These are phyloP conservation scores for Donacobius atricapilla DNA, from an alignment of 2,113 vertebrate genomes.

Conservation along the genomic window DNA sequence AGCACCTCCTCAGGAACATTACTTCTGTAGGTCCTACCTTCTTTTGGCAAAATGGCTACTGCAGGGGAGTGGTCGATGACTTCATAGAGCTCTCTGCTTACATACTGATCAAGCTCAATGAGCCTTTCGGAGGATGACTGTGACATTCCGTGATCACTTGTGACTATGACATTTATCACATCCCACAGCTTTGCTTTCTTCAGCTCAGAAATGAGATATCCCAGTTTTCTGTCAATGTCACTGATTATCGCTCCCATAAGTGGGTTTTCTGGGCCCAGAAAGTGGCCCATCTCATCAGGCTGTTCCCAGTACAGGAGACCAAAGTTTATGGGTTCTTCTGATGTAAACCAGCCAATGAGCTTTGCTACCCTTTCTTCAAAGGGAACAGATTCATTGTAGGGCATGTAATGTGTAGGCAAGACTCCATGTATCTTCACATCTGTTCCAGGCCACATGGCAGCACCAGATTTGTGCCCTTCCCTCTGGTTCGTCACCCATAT, in stretches of 20 bases:
- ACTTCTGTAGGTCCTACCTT: conserved; percentile 74
- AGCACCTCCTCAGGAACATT: background rate
- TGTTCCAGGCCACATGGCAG: conserved; percentile 91
- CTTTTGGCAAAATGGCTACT: conserved; percentile 84
- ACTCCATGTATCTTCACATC: conserved; percentile 84
- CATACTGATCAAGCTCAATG: conserved; percentile 85
- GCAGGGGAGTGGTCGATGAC: conserved; percentile 86
- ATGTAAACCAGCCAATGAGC: conserved; percentile 85
- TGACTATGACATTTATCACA: conserved; percentile 83
- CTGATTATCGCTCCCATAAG: conserved; percentile 78
- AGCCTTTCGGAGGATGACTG: conserved; percentile 81
- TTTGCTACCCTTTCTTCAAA: conserved; percentile 82
- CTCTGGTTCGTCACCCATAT: conserved; percentile 88
- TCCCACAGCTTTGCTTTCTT: conserved; percentile 79
- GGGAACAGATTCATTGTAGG: conserved; percentile 80
- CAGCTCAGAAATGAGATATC: conserved; percentile 82
- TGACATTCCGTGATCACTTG: conserved; percentile 91
- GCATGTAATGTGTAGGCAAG: conserved; percentile 79
- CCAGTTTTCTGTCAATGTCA: conserved; percentile 84
- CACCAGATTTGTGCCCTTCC: conserved; percentile 81
- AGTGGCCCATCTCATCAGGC: conserved; percentile 84
- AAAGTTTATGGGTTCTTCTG: conserved; percentile 79
- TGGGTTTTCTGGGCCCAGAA: conserved; percentile 82
- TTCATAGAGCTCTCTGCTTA: conserved; percentile 79
- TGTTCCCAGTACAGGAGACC: conserved; percentile 92